Conservation (phyloP, 2,888 invertebrate species). For the Ennomos quercinarius region DNA sequence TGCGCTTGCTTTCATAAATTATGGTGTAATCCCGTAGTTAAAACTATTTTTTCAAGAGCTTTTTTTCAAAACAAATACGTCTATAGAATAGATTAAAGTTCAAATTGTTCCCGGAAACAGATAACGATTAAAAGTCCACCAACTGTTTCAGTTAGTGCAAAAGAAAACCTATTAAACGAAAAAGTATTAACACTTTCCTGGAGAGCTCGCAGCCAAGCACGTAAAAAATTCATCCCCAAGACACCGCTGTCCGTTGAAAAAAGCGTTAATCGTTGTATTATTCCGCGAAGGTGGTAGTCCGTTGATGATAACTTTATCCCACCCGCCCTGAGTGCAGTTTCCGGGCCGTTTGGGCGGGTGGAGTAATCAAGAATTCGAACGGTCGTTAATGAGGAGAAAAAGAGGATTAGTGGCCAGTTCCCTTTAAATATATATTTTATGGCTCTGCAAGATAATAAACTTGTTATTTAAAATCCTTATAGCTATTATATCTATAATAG, state of each 20-base stretch:
- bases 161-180: not conserved
- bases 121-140: not conserved
- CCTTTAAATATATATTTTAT: conserved; percentile 27
- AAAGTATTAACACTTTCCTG: not conserved
- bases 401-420: conserved; percentile 32
- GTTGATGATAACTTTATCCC: conserved; percentile 50
- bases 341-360: conserved; percentile 39
- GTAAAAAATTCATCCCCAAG: conserved; percentile 20
- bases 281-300: conserved; percentile 47
- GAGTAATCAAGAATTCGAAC: conserved; percentile 55
- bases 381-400: conserved; percentile 52
- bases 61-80: no score
- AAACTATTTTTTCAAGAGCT: no score
- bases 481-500: no score
- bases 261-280: conserved; percentile 39
- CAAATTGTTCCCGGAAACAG: not conserved
- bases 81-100: no score
- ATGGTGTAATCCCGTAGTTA: no score
- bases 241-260: conserved; percentile 15
- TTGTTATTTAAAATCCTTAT: conserved; percentile 9
- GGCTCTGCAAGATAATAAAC: conserved; percentile 3
- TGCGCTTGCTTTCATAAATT: no score
- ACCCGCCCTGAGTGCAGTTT: conserved; percentile 38
- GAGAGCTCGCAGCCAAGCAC: conserved; percentile 15
- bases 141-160: no score